Percentiles rank a stretch among this genome's conserved stretches.
Conservation (phyloP, 2,888 invertebrate species). For the Tachina grossa region DNA sequence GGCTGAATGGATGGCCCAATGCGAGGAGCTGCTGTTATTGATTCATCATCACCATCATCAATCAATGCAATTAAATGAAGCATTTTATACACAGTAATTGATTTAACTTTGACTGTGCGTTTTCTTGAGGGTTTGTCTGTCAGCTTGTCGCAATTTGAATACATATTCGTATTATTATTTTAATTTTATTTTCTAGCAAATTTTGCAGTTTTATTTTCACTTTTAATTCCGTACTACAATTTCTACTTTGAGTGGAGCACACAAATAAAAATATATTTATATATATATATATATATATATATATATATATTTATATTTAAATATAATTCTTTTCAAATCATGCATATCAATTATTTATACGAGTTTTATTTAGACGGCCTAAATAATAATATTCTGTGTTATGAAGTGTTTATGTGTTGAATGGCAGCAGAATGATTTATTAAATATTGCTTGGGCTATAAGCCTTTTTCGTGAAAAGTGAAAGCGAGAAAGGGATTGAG, state of each 20-base stretch:
- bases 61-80: slow-evolving; percentile 72
- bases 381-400: background rate
- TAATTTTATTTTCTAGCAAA: background rate
- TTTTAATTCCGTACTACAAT: slow-evolving; percentile 12
- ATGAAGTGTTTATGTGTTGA: slow-evolving; percentile 22
- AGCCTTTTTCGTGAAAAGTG: background rate
- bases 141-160: slow-evolving; percentile 62
- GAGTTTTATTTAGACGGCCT: background rate
- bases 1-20: slow-evolving; percentile 3
- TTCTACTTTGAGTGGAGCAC: background rate
- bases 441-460: slow-evolving; percentile 7
- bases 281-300: too few species aligned
- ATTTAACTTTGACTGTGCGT: slow-evolving; percentile 61
- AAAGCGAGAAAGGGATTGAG: background rate
- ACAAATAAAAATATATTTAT: slow-evolving; percentile 2
- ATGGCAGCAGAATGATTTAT: slow-evolving; percentile 29
- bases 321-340: background rate
- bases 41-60: slow-evolving; percentile 65
- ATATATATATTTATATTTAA: too few species aligned
- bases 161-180: slow-evolving; percentile 4
- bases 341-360: slow-evolving; percentile 33
- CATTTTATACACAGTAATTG: slow-evolving; percentile 69
- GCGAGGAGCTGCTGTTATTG: slow-evolving; percentile 33
- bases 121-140: slow-evolving; percentile 54
- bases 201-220: slow-evolving; percentile 30